Evolutionary conservation across 1,140 invertebrate species (phyloP), one percentile per base, ranked within the genome.

Genomic region (Drosophila tani): DNA sequence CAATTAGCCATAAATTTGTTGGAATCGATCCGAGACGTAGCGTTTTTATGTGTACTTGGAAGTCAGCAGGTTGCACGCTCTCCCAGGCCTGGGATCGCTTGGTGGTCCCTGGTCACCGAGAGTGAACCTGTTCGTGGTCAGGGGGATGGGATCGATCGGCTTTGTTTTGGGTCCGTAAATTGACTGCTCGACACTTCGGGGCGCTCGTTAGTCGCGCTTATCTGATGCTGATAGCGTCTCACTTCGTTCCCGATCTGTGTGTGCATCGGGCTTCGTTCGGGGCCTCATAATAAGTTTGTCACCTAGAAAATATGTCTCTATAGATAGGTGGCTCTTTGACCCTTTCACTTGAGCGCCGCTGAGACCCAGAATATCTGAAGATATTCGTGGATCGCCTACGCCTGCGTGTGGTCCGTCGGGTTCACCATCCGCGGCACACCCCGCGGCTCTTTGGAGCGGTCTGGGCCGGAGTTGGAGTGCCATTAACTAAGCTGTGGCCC

Each of bases 1-100:
- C 86, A 90, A 85, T 90, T 91, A 90, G 81, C 85, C 79, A 90
- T 90, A 90, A 90, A 90, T 90, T 91, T 90, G 86, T 88, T 60
- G 38, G 46, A 45, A 53, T 59, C 75, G 65, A 56, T 17, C 59
- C 15, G 41, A 14, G 64, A 7, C 21, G 24, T 38, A 43, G 55
- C 57, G 29, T 57, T 71, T 69, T 85, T 81, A 81, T 91, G 78
- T 74, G 58, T 91, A 91, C 88, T 78, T 78, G 76, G 88, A 91
- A 91, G 88, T 79, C 88, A 91, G 88, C 88, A 91, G 81, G 88
- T 81, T 81, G 70, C 74, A 50, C 58, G 19, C 27, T 45, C 41
- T 65, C 59, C 62, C 80, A 81, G 60, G 74, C 79, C 82, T 65
- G 60, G 47, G 64, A 47, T 40, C 80, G 59, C 68, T 60, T 84